These are phyloP conservation scores for Cecidostiba fungosa DNA, from an alignment of 2,888 invertebrate species.

Conservation along the genomic window DNA sequence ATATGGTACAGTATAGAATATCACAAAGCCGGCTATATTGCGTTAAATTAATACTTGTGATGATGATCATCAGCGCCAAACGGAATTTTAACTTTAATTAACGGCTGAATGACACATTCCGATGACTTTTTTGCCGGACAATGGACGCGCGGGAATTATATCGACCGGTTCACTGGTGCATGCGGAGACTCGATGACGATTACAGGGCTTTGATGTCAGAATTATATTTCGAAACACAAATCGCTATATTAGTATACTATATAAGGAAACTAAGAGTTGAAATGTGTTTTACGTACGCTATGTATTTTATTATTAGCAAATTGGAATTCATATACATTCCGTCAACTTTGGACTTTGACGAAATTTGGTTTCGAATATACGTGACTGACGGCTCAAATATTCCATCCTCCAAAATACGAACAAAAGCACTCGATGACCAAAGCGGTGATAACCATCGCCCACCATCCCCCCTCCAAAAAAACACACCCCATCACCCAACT, in stretches of 20 bases:
- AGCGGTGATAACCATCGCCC: neutral
- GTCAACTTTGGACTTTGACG: neutral
- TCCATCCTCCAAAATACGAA: neutral
- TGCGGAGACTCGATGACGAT: neutral
- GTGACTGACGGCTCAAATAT: neutral
- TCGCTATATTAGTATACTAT: neutral
- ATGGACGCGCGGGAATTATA: neutral
- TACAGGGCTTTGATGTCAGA: too few relatives aligned
- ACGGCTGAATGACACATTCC: conserved; percentile 5
- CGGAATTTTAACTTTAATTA: conserved; percentile 5
- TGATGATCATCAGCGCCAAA: neutral
- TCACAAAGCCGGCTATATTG: neutral
- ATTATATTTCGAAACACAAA: neutral
- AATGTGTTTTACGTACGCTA: neutral
- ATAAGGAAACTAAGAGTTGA: neutral
- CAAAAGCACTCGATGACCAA: neutral
- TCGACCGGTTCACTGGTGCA: neutral
- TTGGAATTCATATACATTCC: neutral
- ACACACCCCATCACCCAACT: neutral
- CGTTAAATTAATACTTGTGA: neutral
- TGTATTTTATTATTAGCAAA: neutral
- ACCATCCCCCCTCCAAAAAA: neutral
- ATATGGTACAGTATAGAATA: neutral
- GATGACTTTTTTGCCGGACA: conserved; percentile 16
- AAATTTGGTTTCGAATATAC: neutral